Evolutionary conservation across 2,888 invertebrate genomes (phyloP), one percentile per base, ranked within the genome.

Genomic region (Branchellion lobata): DNA sequence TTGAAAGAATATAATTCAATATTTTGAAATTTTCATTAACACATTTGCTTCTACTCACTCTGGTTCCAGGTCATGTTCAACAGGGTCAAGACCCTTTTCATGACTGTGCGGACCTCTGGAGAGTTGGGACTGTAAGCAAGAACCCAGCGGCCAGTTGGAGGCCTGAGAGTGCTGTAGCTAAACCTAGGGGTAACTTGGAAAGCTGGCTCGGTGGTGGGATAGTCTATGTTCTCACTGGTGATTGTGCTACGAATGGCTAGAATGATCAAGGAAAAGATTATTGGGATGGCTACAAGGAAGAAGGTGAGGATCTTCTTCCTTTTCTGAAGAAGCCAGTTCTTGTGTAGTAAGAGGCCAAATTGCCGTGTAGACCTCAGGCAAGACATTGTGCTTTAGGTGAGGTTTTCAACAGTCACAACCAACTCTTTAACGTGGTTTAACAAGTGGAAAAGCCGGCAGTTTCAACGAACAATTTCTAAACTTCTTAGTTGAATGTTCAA

Each of bases 251-350:
- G 90, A 79, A 94, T 89, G 14, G 92, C 83, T 14, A 94, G 91
- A 81, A 94, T 88, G 71, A 94, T 86, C 0, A 91, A 85, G 82
- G 85, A 83, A 80, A 87, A 85, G 18, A 87, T 80, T 31, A 85
- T 84, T 8, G 86, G 86, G 21, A 86, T 81, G 69, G 85, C 78
- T 18, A 94, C 87, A 87, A 94, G 93, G 53, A 91, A 85, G 0
- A 90, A 76, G 0, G 93, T 92, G 85, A 92, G 92, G 65, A 90
- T 82, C 75, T 91, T 91, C 86, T 92, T 92, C 81, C 93, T 89
- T 89, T 90, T 92, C 88, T 93, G 93, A 68, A 93, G 90, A 1
- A 92, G 87, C 88, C 91, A 92, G 87, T 94, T 94, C 88, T 94
- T 94, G 94, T 94, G 94, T 87, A 93, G 90, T 80, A 94, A 88